A percentile compares a stretch with the other conserved stretches of the same genome.
These are phyloP conservation scores for Eumeta japonica DNA, from an alignment of 1,140 invertebrate genomes.

Conservation along the genomic window DNA sequence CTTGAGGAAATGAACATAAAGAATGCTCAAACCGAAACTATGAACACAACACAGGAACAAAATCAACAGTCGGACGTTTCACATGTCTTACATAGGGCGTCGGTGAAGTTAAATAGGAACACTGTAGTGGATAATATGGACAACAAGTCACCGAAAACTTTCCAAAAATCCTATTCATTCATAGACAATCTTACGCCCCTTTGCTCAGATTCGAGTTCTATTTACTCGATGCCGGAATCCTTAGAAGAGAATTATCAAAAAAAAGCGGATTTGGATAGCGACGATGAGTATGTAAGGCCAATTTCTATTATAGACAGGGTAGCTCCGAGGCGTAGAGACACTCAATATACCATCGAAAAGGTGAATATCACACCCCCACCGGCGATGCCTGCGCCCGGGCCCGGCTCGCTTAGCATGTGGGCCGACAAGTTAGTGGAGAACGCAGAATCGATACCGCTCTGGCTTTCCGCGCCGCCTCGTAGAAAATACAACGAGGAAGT, in stretches of 20 bases:
- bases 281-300: conserved; percentile 35
- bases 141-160: not conserved
- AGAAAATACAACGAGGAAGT: conserved; percentile 33
- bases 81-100: too few relatives aligned
- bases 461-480: conserved; percentile 42
- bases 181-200: not conserved
- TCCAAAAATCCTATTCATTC: not conserved
- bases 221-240: conserved; percentile 23
- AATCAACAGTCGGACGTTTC: too few relatives aligned
- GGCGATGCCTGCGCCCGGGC: conserved; percentile 28
- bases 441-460: conserved; percentile 36
- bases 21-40: not conserved
- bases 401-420: conserved; percentile 38
- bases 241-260: conserved; percentile 4
- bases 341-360: conserved; percentile 33
- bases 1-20: conserved; percentile 10
- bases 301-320: conserved; percentile 43
- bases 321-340: conserved; percentile 32
- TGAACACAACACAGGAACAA: not conserved
- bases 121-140: not conserved
- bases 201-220: conserved; percentile 32
- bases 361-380: conserved; percentile 39
- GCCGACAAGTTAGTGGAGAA: conserved; percentile 46
- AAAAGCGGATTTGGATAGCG: conserved; percentile 18
- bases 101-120: too few relatives aligned